Base-by-base conservation (phyloP, 2,113 vertebrate genomes). In the Lucifuga dentata region DNA sequence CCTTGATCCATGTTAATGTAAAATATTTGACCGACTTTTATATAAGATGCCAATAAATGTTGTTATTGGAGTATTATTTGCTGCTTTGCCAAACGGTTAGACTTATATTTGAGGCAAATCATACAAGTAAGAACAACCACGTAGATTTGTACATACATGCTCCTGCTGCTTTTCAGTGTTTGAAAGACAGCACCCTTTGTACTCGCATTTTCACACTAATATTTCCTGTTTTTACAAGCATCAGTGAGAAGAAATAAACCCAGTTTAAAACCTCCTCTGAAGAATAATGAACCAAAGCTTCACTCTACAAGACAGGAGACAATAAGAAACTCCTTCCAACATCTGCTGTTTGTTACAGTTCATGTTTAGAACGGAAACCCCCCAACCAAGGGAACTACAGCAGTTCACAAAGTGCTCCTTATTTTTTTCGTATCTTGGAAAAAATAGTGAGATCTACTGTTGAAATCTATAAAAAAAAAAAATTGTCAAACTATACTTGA, bases 141-240 rank as follows among this genome's bases (percentile, higher is more conserved):
- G 50, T 55, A 43, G 26, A 19, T 19, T 24, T 40, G 78, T 23
- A 67, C 76, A 55, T 51, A 66, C 38, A 32, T 66, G 59, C 64
- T 58, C 66, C 57, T 68, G 77, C 57, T 73, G 56, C 68, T 46
- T 58, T 40, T 56, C 60, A 33, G 50, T 23, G 49, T 78, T 84
- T 78, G 78, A 76, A 67, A 82, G 73, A 84, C 84, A 57, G 80
- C 41, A 69, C 86, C 86, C 88, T 88, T 82, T 88, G 88, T 73
- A 85, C 66, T 81, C 57, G 1, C 86, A 70, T 76, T 86, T 78
- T 85, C 75, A 80, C 84, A 76, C 75, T 56, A 72, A 61, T 36
- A 43, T 69, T 61, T 39, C 35, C 59, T 63, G 63, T 68, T 70
- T 83, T 74, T 81, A 79, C 76, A 80, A 78, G 76, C 76, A 72